Evolutionary conservation across 1,140 invertebrate species (phyloP), one percentile per base, ranked within the genome.

Genomic region (Drosophila dunni): DNA sequence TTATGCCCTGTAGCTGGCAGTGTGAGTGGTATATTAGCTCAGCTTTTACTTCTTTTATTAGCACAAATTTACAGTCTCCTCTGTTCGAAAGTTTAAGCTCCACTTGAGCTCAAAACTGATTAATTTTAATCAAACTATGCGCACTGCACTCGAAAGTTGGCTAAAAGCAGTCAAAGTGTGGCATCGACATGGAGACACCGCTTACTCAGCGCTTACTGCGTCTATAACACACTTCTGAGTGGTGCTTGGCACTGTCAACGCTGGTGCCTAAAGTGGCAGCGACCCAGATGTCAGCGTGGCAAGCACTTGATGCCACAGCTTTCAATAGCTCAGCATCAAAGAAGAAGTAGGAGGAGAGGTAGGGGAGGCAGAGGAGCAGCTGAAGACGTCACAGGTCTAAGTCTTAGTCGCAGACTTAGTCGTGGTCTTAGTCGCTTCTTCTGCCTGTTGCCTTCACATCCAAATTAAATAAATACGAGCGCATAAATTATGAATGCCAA

Each of bases 391-490:
- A 42, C 40, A 40, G 38, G 38, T n/a, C n/a, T n/a, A n/a, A n/a
- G n/a, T n/a, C 38, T 3, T 11, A 42, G 40, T 42, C 40, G 2
- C 24, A 29, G 24, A 29, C 24, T 29, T 29, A 29, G 24, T 2
- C 24, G 1, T 2, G 17, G 45, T 24, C 6, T 15, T 7, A 38
- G 38, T 42, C 40, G 9, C 10, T 11, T 40, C 38, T 42, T 42
- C 10, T 42, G 17, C 5, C n/a, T 36, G 61, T 75, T 75, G 75
- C 69, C 68, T 70, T 64, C 83, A 76, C 75, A 72, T 73, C 33
- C 79, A 82, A 73, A 83, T 83, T 76, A 82, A 86, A 83, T 83
- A 86, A 86, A 86, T 88, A 77, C 79, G 75, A 86, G 64, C 67
- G 73, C 81, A 84, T 85, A 85, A 85, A 81, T 85, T 68, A 75